These are phyloP conservation scores for Ceratoteleas bidentatus DNA, from an alignment of 1,140 invertebrate species.

Conservation along the genomic window DNA sequence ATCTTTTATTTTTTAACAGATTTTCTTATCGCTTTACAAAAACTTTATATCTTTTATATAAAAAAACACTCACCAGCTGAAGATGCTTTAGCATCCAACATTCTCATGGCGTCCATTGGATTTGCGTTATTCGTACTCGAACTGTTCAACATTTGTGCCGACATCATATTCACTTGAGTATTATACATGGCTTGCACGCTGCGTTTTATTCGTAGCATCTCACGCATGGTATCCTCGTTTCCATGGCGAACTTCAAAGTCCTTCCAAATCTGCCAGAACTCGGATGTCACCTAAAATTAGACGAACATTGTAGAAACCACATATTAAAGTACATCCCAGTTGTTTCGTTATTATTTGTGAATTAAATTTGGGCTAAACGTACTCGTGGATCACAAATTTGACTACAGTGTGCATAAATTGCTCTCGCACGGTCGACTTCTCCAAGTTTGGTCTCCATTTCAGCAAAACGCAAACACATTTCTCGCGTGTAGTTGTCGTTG, in stretches of 20 bases:
- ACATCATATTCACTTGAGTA: constrained; percentile 98
- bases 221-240: constrained; percentile 99
- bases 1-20: no score
- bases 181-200: constrained; percentile 99
- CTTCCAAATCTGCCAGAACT: constrained; percentile 99
- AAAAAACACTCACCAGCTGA: no score
- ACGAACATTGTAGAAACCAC: background rate
- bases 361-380: background rate
- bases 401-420: constrained; percentile 98
- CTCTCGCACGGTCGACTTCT: constrained; percentile 97
- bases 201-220: constrained; percentile 99
- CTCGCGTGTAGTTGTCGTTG: constrained; percentile 93
- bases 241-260: constrained; percentile 99
- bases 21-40: no score
- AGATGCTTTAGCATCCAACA: constrained; percentile 93
- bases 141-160: constrained; percentile 95
- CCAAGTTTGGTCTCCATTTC: constrained; percentile 99
- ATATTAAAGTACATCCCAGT: no score
- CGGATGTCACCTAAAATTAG: constrained; percentile 86
- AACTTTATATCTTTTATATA: no score
- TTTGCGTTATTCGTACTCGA: constrained; percentile 85
- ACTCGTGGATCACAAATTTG: constrained; percentile 99
- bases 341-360: background rate
- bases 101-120: constrained; percentile 92
- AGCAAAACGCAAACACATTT: constrained; percentile 98